These are phyloP conservation scores for Phengaris arion DNA, from an alignment of 2,888 invertebrate genomes.

Conservation along the genomic window DNA sequence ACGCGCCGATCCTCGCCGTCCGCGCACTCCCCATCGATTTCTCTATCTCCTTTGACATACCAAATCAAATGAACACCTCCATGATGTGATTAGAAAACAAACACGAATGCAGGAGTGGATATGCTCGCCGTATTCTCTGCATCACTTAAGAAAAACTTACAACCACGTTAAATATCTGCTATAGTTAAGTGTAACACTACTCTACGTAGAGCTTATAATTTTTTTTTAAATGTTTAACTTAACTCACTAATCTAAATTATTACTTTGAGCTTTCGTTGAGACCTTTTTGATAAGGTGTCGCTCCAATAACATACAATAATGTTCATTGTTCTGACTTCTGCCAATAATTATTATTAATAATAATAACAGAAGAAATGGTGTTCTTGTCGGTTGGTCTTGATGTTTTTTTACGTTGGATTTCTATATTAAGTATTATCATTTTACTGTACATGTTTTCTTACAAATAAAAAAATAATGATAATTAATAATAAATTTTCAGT, in stretches of 20 bases:
- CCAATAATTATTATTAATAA: too few species aligned
- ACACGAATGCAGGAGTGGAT: slow-evolving; percentile 27
- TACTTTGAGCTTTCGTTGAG: neutral
- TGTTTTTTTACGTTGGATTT: too few species aligned
- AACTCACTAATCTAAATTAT: neutral
- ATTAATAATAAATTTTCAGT: too few species aligned
- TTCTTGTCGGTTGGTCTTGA: neutral
- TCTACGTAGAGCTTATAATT: neutral
- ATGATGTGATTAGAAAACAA: slow-evolving; percentile 27
- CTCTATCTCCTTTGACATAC: slow-evolving; percentile 41
- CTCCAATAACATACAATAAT: too few species aligned
- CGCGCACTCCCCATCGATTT: slow-evolving; percentile 53
- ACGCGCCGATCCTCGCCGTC: slow-evolving; percentile 55
- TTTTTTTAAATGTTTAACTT: too few species aligned
- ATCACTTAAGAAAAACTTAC: slow-evolving; percentile 2
- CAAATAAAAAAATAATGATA: too few species aligned
- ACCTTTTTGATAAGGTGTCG: neutral
- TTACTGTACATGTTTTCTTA: too few species aligned
- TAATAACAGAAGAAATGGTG: neutral
- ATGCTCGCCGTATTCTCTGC: slow-evolving; percentile 15
- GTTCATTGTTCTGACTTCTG: too few species aligned
- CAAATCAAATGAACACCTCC: slow-evolving; percentile 22
- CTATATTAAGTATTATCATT: too few species aligned
- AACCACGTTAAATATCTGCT: neutral
- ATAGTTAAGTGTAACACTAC: neutral